These are phyloP conservation scores for Sebastes taczanowskii DNA, from an alignment of 2,797 vertebrate species.

Conservation along the genomic window DNA sequence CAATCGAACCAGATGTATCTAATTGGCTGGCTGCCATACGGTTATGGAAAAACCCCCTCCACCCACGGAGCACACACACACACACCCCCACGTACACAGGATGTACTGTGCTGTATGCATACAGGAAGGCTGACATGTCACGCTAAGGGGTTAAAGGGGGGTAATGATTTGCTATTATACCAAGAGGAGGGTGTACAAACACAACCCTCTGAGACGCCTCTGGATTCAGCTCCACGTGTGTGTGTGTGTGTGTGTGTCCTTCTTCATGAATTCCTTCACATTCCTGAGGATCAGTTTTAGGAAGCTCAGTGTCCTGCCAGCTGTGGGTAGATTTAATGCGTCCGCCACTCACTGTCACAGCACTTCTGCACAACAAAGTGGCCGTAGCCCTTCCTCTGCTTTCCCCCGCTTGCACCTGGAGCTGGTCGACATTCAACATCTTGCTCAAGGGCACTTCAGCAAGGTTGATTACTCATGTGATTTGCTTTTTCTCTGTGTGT, in stretches of 20 bases:
- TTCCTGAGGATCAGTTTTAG: constrained; percentile 75
- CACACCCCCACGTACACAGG: constrained; percentile 25
- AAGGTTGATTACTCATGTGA: background rate
- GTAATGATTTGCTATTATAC: constrained; percentile 58
- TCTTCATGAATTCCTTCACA: constrained; percentile 66
- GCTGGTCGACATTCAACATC: background rate
- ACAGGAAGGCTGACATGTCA: constrained; percentile 53
- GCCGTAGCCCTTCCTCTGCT: background rate
- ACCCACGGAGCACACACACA: background rate
- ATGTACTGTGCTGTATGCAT: constrained; percentile 18
- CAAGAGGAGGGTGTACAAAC: constrained; percentile 34
- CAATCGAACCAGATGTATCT: constrained; percentile 66
- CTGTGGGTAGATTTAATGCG: constrained; percentile 67
- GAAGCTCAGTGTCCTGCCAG: constrained; percentile 76
- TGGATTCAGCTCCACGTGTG: constrained; percentile 29
- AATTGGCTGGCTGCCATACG: constrained; percentile 52
- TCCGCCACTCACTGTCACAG: constrained; percentile 45
- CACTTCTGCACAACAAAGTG: constrained; percentile 12
- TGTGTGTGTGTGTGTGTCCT: constrained; percentile 15
- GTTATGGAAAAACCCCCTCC: constrained; percentile 39
- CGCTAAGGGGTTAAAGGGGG: constrained; percentile 49
- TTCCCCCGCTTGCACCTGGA: constrained; percentile 12
- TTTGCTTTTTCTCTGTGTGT: constrained; percentile 19
- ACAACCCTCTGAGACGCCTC: constrained; percentile 23
- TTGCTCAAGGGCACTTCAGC: constrained; percentile 10